Percentiles rank a stretch among this genome's conserved stretches.
phyloP scores from a whole-genome alignment of 2,888 invertebrate species.

The Cybosia mesomella region DNA sequence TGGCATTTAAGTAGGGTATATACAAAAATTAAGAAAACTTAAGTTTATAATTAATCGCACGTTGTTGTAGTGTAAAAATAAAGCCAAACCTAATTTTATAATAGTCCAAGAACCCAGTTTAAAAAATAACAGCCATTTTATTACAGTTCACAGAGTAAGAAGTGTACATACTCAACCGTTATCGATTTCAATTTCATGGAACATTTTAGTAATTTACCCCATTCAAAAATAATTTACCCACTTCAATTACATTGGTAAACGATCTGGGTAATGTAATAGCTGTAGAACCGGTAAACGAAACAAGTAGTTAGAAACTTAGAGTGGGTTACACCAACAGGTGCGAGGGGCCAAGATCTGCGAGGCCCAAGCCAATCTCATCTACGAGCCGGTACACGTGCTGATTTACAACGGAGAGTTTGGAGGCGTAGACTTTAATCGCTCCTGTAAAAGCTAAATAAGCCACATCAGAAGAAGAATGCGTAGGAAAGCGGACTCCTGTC shows the following conservation, averaged over 20 bases:
- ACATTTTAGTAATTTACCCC: neutral
- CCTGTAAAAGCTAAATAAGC: neutral
- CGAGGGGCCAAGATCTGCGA: neutral
- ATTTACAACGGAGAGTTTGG: neutral
- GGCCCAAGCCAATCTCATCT: neutral
- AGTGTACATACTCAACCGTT: neutral
- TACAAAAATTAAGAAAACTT: neutral
- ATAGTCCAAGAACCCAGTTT: neutral
- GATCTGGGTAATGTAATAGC: neutral
- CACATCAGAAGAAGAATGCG: neutral
- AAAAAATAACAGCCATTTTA: neutral
- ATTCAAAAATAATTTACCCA: constrained; percentile 2
- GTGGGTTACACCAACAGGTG: neutral
- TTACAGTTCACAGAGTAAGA: neutral
- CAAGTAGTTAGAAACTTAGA: neutral
- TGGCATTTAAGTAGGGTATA: neutral
- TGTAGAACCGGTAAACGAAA: neutral
- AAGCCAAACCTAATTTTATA: neutral
- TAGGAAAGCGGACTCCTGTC: neutral
- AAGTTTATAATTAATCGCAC: neutral
- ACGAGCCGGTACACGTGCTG: neutral
- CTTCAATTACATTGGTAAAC: neutral
- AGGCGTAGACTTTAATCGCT: neutral
- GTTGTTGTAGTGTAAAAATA: neutral
- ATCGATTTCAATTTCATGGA: constrained; percentile 1